Percentiles rank a stretch among this genome's conserved stretches.
phyloP scores from a whole-genome alignment of 2,797 vertebrate species.

The Epinephelus coioides region DNA sequence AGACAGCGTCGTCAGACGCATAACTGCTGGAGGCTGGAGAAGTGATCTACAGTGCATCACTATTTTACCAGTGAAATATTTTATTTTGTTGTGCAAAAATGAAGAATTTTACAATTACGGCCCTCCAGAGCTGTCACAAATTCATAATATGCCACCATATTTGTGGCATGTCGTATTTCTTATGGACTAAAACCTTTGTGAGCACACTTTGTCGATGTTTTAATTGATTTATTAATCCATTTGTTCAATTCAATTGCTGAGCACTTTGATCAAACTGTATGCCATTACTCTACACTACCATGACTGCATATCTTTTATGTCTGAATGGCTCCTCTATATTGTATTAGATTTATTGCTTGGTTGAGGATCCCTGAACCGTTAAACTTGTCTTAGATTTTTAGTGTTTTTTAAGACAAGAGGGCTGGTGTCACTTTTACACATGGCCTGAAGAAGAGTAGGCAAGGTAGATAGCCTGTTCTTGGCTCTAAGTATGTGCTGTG shows the following conservation, averaged over 20 bases:
- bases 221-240: slow-evolving; percentile 46
- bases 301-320: slow-evolving; percentile 28
- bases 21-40: neutral
- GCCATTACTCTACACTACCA: slow-evolving; percentile 29
- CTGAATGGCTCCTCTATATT: slow-evolving; percentile 14
- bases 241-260: slow-evolving; percentile 32
- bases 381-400: neutral
- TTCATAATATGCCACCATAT: neutral
- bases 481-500: slow-evolving; percentile 9
- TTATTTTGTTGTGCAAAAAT: neutral
- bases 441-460: too few species aligned
- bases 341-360: slow-evolving; percentile 20
- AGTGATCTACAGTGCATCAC: neutral
- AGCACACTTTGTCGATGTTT: neutral
- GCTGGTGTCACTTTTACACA: neutral
- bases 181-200: slow-evolving; percentile 11
- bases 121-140: neutral
- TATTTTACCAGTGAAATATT: neutral
- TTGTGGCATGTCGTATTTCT: neutral
- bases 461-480: neutral
- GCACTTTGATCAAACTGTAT: slow-evolving; percentile 33
- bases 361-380: slow-evolving; percentile 7
- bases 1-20: neutral
- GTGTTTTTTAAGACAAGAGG: neutral
- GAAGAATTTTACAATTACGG: neutral